Evolutionary conservation across 2,888 invertebrate genomes (phyloP), one percentile per base, ranked within the genome.

Genomic region (Aleiodes alternator): DNA sequence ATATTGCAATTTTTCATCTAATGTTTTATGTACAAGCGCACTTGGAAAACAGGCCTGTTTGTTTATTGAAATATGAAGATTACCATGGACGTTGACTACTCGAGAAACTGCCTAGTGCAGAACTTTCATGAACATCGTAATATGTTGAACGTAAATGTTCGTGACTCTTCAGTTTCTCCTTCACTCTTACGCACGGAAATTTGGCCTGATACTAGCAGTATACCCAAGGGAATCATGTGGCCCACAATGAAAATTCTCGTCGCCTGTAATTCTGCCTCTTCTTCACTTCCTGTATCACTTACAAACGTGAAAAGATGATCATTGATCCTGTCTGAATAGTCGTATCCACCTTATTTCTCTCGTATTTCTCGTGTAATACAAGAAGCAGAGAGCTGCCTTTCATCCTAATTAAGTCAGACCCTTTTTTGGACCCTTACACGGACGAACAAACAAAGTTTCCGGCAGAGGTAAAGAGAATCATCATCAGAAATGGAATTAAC

Each of bases 201-300:
- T 64, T 14, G 23, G 48, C 48, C 23, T 48, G 64, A 48, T 43
- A 48, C 48, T 48, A 11, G 6, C 16, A 48, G 23, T 23, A 50
- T 73, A 61, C 57, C 66, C n/a, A 34, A 72, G 76, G 72, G 72
- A 75, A 66, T 50, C 56, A 61, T 34, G 48, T 57, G 64, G 55
- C 69, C 55, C 51, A 64, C 78, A 75, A 80, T 80, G 79, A 80
- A 80, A 79, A 80, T 79, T 80, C 76, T 61, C 61, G 43, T 12
- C 57, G 64, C 31, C 69, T 61, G 64, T 51, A 70, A 43, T 43
- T 43, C 9, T 74, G 73, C 69, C 74, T 74, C 71, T 73, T 68
- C 57, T 50, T 73, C 74, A 38, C 72, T 72, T 75, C 76, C 61
- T 74, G 75, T 48, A 75, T 72, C 78, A 78, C 77, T 75, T 74